Evolutionary conservation across 92 coral and sea anemone species (phyloP).

Genomic region (Bergia sp.): DNA sequence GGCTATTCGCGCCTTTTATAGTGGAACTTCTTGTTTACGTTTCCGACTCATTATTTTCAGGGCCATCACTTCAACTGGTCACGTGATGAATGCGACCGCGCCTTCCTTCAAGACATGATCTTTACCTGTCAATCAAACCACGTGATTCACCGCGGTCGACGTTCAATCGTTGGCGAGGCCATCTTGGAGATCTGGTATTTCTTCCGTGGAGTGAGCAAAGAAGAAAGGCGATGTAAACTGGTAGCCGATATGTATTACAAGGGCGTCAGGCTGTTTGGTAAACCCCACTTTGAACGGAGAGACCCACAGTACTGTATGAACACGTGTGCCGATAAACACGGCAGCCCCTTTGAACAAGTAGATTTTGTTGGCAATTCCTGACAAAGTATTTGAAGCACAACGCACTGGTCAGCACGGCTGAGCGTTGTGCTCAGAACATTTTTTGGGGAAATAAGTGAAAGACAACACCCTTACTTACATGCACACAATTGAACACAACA

Average conservation of each 20-base stretch:
- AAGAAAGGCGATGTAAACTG: conserved; percentile 86
- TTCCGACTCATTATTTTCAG: conserved; percentile 30
- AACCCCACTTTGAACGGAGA: conserved; percentile 84
- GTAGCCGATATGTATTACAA: conserved; percentile 90
- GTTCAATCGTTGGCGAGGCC: conserved; percentile 79
- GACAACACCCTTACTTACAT: no score
- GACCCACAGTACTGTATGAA: conserved; percentile 81
- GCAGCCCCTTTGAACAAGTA: conserved; percentile 78
- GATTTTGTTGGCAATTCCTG: conserved; percentile 44
- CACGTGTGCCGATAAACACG: conserved; percentile 95
- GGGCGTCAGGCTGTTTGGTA: conserved; percentile 88
- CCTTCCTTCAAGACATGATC: conserved; percentile 87
- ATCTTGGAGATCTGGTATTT: conserved; percentile 97
- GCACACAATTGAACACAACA: no score
- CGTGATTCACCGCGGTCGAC: conserved; percentile 62
- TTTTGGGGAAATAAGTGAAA: not conserved
- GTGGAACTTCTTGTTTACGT: no score
- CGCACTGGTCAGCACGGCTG: no score
- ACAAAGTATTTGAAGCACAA: not conserved
- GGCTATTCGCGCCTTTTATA: no score
- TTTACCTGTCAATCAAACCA: conserved; percentile 70
- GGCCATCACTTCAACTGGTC: conserved; percentile 97
- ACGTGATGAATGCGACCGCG: conserved; percentile 94
- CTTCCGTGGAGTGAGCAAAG: conserved; percentile 86
- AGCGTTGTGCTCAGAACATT: not conserved